Evolutionary conservation across 2,797 vertebrate species (phyloP).

Genomic region (Pseudochirops cupreus): DNA sequence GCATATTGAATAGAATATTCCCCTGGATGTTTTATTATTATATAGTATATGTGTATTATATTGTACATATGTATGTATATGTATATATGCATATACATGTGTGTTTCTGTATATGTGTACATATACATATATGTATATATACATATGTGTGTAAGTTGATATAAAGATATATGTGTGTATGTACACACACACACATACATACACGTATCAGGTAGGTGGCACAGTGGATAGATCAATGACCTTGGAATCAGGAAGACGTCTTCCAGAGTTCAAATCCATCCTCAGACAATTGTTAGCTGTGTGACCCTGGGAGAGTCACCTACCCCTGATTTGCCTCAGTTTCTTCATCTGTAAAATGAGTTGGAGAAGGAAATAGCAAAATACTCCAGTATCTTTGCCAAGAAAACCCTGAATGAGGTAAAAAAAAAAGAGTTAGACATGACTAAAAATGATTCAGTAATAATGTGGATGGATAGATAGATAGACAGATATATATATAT

Average conservation of each 20-base stretch:
- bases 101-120: too few species aligned
- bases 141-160: too few species aligned
- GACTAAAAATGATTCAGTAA: neutral
- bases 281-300: neutral
- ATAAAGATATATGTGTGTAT: too few species aligned
- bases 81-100: too few species aligned
- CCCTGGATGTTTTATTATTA: too few species aligned
- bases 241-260: neutral
- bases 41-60: neutral
- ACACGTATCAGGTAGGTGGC: neutral
- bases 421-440: neutral
- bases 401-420: neutral
- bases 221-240: neutral
- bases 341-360: neutral
- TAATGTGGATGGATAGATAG: too few species aligned
- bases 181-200: neutral
- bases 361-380: neutral
- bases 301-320: neutral
- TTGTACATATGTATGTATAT: too few species aligned
- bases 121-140: too few species aligned
- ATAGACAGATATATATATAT: neutral
- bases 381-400: neutral
- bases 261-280: neutral
- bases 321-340: neutral
- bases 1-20: neutral